Evolutionary conservation across 1,140 invertebrate species (phyloP).

Genomic region (Paralvinella palmiformis): DNA sequence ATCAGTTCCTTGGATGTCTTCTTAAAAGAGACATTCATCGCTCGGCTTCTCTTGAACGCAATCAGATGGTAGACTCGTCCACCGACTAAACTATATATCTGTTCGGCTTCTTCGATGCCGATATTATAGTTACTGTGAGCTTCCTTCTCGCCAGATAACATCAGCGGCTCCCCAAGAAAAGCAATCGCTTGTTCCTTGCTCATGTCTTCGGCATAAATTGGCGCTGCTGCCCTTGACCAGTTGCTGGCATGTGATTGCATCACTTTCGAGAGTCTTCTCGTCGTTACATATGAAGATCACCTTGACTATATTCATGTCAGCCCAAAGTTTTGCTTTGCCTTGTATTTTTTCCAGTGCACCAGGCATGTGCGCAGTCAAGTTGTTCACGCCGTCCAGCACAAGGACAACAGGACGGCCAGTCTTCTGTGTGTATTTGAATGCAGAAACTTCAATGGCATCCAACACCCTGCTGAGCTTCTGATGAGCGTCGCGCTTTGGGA

Average conservation of each 20-base stretch:
- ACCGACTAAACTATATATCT: conserved; percentile 2
- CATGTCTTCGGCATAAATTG: conserved; percentile 13
- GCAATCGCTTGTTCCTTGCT: conserved; percentile 10
- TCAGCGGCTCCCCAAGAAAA: conserved; percentile 7
- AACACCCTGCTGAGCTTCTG: conserved; percentile 17
- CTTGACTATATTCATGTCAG: conserved; percentile 20
- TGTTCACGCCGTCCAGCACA: conserved; percentile 17
- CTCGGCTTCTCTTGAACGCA: conserved; percentile 9
- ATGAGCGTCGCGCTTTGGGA: conserved; percentile 15
- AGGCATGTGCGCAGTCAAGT: conserved; percentile 11
- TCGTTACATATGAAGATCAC: conserved; percentile 18
- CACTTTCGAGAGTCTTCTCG: conserved; percentile 1
- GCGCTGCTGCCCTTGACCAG: conserved; percentile 18
- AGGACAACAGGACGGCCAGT: conserved; percentile 16
- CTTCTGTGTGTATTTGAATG: conserved; percentile 11
- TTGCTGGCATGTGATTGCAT: neutral
- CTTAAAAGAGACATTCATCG: neutral
- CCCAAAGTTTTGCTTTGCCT: conserved; percentile 21
- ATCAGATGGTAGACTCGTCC: conserved; percentile 17
- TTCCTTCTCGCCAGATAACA: neutral
- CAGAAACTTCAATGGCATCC: conserved; percentile 19
- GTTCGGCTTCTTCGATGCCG: neutral
- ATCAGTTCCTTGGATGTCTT: conserved; percentile 4
- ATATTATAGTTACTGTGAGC: neutral
- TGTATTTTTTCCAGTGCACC: conserved; percentile 15